phyloP scores from a whole-genome alignment of 1,140 invertebrate genomes.

The Nautilus pompilius region DNA sequence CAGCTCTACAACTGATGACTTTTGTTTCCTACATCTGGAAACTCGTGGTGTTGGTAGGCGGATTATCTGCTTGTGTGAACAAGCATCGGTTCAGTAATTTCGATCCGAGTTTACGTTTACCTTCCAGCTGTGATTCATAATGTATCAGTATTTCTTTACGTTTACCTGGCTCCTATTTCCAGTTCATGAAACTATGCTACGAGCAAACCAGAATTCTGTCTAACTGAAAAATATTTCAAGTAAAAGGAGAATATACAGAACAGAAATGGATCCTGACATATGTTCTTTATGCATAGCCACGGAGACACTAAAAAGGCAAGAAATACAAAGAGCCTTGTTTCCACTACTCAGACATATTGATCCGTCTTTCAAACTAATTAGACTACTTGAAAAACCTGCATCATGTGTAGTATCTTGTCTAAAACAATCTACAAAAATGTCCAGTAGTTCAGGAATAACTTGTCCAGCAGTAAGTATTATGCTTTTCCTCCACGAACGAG shows the following conservation, averaged over 20 bases:
- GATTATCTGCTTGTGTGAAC: no score
- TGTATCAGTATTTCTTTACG: not conserved
- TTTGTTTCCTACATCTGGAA: no score
- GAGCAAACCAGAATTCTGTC: not conserved
- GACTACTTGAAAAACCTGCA: not conserved
- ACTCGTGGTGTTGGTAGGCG: no score
- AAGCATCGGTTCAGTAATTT: no score
- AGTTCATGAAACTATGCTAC: not conserved
- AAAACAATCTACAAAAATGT: not conserved
- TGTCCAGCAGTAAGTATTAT: slow-evolving; percentile 27
- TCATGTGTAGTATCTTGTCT: not conserved
- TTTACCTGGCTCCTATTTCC: not conserved
- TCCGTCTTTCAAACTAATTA: not conserved
- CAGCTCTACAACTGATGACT: no score
- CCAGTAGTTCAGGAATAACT: not conserved
- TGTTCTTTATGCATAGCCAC: not conserved
- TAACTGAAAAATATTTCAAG: not conserved
- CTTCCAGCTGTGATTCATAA: not conserved
- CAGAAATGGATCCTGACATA: not conserved
- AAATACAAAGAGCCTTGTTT: not conserved
- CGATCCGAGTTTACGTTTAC: not conserved
- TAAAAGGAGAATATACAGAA: not conserved
- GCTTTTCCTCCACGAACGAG: slow-evolving; percentile 27
- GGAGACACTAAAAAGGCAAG: not conserved
- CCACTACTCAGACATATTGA: not conserved